A percentile compares a stretch with the other conserved stretches of the same genome.
These are phyloP conservation scores for Erpornis zantholeuca DNA, from an alignment of 2,113 vertebrate genomes.

Conservation along the genomic window DNA sequence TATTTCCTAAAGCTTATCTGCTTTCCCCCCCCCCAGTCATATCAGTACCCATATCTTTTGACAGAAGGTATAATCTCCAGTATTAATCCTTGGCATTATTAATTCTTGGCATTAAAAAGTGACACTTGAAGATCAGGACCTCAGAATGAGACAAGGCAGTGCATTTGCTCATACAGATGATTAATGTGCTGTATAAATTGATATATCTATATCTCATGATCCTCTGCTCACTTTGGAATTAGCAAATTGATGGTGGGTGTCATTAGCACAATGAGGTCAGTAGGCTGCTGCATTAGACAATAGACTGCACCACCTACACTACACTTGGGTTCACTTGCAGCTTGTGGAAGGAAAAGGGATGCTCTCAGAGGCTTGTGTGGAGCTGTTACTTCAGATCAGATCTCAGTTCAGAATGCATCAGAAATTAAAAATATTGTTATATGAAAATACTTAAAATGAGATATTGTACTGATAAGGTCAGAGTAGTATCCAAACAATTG, in stretches of 20 bases:
- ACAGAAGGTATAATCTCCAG: background rate
- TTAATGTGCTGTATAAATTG: background rate
- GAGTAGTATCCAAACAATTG: background rate
- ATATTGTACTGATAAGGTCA: background rate
- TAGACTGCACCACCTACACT: background rate
- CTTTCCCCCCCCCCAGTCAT: rapidly evolving
- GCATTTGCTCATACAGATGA: background rate
- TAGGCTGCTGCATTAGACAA: background rate
- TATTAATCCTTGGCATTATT: background rate
- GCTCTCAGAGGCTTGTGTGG: background rate
- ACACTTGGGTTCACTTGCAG: background rate
- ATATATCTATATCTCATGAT: background rate
- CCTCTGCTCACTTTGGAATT: background rate
- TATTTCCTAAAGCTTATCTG: background rate
- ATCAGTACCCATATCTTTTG: background rate
- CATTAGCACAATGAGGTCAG: background rate
- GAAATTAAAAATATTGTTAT: background rate
- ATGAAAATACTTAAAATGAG: background rate
- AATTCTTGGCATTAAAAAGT: background rate
- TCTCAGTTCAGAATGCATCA: background rate
- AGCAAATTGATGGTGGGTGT: background rate
- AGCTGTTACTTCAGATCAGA: background rate
- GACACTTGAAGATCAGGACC: background rate
- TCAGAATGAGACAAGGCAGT: background rate
- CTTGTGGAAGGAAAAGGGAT: background rate